A percentile compares a stretch with the other conserved stretches of the same genome.
These are phyloP conservation scores for Crocidura indochinensis DNA, from an alignment of 2,797 vertebrate genomes.

Conservation along the genomic window DNA sequence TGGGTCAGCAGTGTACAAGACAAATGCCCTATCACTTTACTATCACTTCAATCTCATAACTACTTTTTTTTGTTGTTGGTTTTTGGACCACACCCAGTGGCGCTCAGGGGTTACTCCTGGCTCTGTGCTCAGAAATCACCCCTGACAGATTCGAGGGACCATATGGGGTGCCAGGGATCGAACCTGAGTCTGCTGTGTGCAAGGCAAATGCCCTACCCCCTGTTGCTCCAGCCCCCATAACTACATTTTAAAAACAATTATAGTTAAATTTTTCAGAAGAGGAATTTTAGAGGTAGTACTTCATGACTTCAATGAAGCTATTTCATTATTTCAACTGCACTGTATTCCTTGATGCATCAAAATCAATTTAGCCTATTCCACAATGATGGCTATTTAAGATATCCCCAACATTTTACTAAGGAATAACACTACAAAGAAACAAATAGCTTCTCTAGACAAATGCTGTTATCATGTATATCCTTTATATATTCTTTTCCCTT, in stretches of 20 bases:
- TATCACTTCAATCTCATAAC: too few species aligned
- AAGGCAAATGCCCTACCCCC: too few species aligned
- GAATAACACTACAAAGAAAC: slow-evolving; percentile 4
- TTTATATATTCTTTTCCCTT: not conserved
- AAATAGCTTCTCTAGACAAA: slow-evolving; percentile 31
- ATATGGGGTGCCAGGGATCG: too few species aligned
- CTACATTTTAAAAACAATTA: not conserved
- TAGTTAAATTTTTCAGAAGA: slow-evolving; percentile 7
- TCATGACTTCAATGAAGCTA: not conserved
- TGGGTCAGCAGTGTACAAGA: too few species aligned
- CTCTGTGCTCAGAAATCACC: too few species aligned
- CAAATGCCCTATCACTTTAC: too few species aligned
- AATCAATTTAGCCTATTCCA: not conserved
- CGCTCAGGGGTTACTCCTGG: too few species aligned
- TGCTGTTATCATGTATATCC: not conserved
- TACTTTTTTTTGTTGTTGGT: too few species aligned
- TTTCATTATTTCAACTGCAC: not conserved
- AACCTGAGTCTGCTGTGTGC: too few species aligned
- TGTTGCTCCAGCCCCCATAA: too few species aligned
- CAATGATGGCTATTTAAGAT: not conserved
- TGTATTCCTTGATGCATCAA: not conserved
- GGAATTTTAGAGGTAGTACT: not conserved
- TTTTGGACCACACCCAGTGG: too few species aligned
- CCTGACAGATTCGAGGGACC: too few species aligned
- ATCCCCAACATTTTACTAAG: slow-evolving; percentile 43